These are phyloP conservation scores for Epizoanthus illoricatus DNA, from an alignment of 92 coral and sea anemone genomes.

Conservation along the genomic window DNA sequence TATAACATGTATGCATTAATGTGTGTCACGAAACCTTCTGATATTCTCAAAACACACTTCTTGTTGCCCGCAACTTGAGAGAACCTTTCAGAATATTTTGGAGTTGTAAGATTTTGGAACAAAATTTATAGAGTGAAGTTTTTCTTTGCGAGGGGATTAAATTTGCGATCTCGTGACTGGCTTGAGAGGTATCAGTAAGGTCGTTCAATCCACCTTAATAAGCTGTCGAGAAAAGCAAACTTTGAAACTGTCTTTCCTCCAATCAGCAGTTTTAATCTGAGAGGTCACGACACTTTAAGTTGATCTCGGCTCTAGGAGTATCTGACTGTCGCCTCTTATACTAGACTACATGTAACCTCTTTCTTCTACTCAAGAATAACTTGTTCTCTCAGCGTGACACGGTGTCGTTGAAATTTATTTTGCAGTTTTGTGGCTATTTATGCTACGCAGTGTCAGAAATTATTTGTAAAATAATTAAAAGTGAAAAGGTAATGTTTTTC, in stretches of 20 bases:
- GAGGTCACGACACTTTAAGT: constrained; percentile 4
- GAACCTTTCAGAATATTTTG: background rate
- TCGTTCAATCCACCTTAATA: background rate
- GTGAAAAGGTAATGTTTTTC: no score
- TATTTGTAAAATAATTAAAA: no score
- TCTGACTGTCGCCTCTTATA: no score
- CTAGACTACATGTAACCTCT: no score
- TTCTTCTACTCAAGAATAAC: no score
- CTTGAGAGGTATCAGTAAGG: background rate
- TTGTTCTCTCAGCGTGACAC: no score
- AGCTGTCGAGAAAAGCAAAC: constrained; percentile 3
- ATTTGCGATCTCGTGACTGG: constrained; percentile 3
- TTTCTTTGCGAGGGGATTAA: background rate
- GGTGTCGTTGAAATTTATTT: no score
- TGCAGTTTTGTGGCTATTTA: no score
- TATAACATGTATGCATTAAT: background rate
- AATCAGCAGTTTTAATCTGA: background rate
- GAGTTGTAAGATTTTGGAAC: background rate
- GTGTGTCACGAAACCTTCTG: background rate
- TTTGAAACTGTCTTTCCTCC: constrained; percentile 14
- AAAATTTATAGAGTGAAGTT: background rate
- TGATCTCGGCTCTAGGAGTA: background rate
- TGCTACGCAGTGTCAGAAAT: no score
- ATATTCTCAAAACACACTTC: background rate
- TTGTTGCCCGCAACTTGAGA: background rate